Conservation (phyloP, 1,140 invertebrate genomes). For the Phymorhynchus buccinoides region DNA sequence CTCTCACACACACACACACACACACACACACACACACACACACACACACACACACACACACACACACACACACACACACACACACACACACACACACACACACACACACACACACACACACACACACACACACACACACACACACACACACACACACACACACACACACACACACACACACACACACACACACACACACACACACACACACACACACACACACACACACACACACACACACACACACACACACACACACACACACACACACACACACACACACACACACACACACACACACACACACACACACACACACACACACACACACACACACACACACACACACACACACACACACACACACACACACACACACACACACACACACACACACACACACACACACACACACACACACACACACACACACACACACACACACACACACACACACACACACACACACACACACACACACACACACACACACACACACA, state of each 20-base stretch:
- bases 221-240: neutral
- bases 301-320: neutral
- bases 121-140: neutral
- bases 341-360: neutral
- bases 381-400: neutral
- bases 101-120: neutral
- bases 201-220: too few relatives aligned
- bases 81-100: neutral
- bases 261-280: neutral
- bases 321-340: neutral
- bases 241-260: neutral
- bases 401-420: neutral
- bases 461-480: constrained; percentile 26
- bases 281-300: neutral
- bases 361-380: too few relatives aligned
- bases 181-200: neutral
- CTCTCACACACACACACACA: neutral
- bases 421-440: neutral
- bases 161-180: neutral
- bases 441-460: neutral
- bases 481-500: too few relatives aligned
- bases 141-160: neutral
- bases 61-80: neutral
- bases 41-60: neutral
- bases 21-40: neutral